A percentile compares a stretch with the other conserved stretches of the same genome.
These are phyloP conservation scores for Lepilemur septentrionalis DNA, from an alignment of 2,797 vertebrate species.

Conservation along the genomic window DNA sequence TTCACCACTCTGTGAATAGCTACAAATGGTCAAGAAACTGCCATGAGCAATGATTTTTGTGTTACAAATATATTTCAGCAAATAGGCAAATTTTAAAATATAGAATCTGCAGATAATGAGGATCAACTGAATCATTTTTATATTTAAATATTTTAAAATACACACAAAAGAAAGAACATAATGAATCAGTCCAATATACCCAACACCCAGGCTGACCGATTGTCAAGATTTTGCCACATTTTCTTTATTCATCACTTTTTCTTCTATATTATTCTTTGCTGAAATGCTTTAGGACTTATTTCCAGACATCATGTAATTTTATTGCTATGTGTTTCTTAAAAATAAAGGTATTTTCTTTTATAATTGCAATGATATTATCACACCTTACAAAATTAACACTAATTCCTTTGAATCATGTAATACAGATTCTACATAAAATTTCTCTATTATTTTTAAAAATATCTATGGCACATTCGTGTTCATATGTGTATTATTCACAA, in stretches of 20 bases:
- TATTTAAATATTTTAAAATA: background rate
- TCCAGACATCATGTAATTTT: background rate
- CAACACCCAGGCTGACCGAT: background rate
- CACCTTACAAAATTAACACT: background rate
- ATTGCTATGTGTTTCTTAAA: background rate
- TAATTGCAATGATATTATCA: background rate
- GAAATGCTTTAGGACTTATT: background rate
- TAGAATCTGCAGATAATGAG: background rate
- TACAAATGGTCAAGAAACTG: background rate
- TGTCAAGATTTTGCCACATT: background rate
- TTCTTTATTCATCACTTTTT: background rate
- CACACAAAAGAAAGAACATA: background rate
- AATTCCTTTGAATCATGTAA: background rate
- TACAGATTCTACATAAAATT: background rate
- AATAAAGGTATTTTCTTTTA: background rate
- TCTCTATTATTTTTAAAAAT: background rate
- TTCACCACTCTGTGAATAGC: background rate
- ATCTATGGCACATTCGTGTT: background rate
- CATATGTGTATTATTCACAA: background rate
- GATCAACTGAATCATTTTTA: background rate
- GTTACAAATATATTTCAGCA: background rate
- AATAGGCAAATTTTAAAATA: background rate
- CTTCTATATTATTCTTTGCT: background rate
- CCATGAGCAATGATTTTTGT: background rate
- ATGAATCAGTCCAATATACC: background rate